A percentile compares a stretch with the other conserved stretches of the same genome.
phyloP scores from a whole-genome alignment of 2,888 invertebrate genomes.

The Alloplasta piceator region DNA sequence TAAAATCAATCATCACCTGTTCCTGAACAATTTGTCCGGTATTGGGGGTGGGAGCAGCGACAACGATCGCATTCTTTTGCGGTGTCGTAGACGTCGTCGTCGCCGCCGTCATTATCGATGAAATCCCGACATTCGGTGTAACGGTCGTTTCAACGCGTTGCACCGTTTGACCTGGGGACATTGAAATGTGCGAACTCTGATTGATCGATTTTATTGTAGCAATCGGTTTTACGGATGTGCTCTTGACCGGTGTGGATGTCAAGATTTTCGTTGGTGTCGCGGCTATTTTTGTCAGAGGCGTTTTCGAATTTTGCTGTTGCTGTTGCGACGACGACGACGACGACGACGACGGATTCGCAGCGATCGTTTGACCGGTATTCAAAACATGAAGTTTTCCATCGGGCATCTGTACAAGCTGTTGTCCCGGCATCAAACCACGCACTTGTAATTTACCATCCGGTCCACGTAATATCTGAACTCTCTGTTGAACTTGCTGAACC shows the following conservation, averaged over 20 bases:
- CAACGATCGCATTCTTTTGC: constrained; percentile 77
- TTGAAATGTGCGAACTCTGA: constrained; percentile 64
- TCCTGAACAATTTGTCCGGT: constrained; percentile 77
- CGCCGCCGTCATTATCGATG: constrained; percentile 67
- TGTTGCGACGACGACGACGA: constrained; percentile 63
- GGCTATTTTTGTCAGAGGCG: constrained; percentile 65
- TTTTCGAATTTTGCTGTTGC: constrained; percentile 56
- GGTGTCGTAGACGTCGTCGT: constrained; percentile 66
- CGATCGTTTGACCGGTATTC: constrained; percentile 86
- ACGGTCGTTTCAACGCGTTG: constrained; percentile 72
- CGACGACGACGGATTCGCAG: constrained; percentile 79
- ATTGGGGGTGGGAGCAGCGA: constrained; percentile 70
- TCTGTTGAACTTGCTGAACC: constrained; percentile 85
- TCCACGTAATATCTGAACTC: constrained; percentile 95
- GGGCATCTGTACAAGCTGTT: constrained; percentile 96
- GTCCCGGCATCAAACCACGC: constrained; percentile 95
- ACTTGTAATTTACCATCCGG: constrained; percentile 97
- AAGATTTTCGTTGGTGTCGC: constrained; percentile 64
- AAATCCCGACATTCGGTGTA: constrained; percentile 69
- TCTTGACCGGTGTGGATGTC: constrained; percentile 66
- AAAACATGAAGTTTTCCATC: constrained; percentile 96
- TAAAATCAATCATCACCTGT: constrained; percentile 42
- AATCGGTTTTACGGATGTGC: constrained; percentile 72
- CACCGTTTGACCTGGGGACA: constrained; percentile 71
- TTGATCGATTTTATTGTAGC: constrained; percentile 76